These are phyloP conservation scores for Danaus plexippus DNA, from an alignment of 1,140 invertebrate genomes.

Conservation along the genomic window DNA sequence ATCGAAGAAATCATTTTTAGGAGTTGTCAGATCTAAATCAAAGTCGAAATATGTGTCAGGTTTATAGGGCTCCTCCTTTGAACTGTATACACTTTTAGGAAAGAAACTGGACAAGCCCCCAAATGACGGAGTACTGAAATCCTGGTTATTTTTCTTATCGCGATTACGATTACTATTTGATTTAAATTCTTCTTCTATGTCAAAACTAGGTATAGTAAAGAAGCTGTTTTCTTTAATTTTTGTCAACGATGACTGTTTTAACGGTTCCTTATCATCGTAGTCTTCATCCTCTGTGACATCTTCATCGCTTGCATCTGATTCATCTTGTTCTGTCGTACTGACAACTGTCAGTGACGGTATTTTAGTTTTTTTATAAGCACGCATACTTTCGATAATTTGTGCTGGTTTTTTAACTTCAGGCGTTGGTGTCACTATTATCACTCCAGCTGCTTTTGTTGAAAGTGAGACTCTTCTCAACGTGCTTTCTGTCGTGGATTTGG, in stretches of 20 bases:
- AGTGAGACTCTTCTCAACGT: conserved; percentile 29
- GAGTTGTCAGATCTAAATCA: conserved; percentile 57
- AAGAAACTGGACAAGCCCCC: conserved; percentile 49
- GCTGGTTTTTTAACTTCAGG: conserved; percentile 51
- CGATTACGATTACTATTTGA: conserved; percentile 29
- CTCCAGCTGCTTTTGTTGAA: conserved; percentile 35
- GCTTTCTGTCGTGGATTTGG: conserved; percentile 45
- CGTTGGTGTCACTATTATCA: conserved; percentile 55
- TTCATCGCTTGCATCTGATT: conserved; percentile 29
- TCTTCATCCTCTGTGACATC: conserved; percentile 35
- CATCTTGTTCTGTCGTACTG: conserved; percentile 27
- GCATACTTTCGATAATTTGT: conserved; percentile 54
- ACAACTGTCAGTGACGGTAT: conserved; percentile 30
- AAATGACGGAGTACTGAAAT: conserved; percentile 42
- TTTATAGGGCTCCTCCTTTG: conserved; percentile 45
- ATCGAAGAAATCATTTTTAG: conserved; percentile 62
- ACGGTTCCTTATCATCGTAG: conserved; percentile 38
- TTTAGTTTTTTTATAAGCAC: conserved; percentile 50
- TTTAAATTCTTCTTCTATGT: conserved; percentile 35
- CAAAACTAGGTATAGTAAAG: conserved; percentile 53
- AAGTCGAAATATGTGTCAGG: conserved; percentile 56
- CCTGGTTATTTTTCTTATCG: conserved; percentile 36
- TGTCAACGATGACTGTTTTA: conserved; percentile 45
- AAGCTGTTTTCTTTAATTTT: conserved; percentile 48
- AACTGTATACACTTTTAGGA: conserved; percentile 39